A percentile compares a stretch with the other conserved stretches of the same genome.
Conservation (phyloP, 2,113 vertebrate species). For the Corapipo altera region DNA sequence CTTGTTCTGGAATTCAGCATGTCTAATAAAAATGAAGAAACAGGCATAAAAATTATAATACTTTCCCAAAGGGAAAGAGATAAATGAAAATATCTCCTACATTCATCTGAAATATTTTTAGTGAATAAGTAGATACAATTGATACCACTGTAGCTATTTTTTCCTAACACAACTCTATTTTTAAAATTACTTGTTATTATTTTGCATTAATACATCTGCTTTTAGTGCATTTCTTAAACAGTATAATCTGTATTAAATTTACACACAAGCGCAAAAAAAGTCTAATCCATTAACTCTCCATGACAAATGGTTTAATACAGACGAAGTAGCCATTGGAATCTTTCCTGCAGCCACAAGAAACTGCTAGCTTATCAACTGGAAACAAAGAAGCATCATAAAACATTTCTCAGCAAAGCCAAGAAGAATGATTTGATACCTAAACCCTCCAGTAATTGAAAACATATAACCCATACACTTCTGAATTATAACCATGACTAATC, state of each 20-base stretch:
- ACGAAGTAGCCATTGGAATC: slow-evolving; percentile 43
- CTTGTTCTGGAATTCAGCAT: background rate
- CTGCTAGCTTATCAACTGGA: slow-evolving; percentile 31
- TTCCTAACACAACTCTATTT: background rate
- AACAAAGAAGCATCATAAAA: slow-evolving; percentile 40
- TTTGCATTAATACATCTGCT: background rate
- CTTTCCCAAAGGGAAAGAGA: background rate
- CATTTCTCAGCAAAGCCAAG: slow-evolving; percentile 17
- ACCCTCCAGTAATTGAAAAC: slow-evolving; percentile 46
- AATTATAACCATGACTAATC: slow-evolving; percentile 36
- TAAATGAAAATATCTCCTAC: background rate
- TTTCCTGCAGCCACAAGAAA: slow-evolving; percentile 43
- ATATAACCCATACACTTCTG: slow-evolving; percentile 7
- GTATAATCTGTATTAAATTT: background rate
- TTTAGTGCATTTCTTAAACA: background rate
- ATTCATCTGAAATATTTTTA: background rate
- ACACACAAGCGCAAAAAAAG: background rate
- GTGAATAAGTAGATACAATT: background rate
- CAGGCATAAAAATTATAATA: background rate
- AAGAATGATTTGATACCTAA: slow-evolving; percentile 39
- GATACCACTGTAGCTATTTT: background rate
- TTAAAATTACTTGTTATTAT: background rate
- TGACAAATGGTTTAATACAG: slow-evolving; percentile 44
- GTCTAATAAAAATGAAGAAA: background rate
- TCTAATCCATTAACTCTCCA: background rate